Evolutionary conservation across 2,113 vertebrate species (phyloP).

Genomic region (Elephantulus edwardii): DNA sequence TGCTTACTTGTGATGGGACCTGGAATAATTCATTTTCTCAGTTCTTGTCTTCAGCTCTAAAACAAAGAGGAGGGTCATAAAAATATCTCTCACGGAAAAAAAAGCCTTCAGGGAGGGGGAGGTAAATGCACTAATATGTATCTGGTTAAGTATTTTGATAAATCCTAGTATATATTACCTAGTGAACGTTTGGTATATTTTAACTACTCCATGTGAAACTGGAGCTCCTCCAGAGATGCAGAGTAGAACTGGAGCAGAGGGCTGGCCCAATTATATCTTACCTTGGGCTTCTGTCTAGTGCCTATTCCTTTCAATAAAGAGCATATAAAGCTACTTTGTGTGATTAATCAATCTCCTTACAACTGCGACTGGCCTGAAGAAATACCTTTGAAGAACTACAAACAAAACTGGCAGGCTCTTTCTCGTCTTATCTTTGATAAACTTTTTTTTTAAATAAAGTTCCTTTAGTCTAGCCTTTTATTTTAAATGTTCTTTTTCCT

Average conservation of each 20-base stretch:
- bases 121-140: not conserved
- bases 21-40: slow-evolving; percentile 7
- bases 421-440: not conserved
- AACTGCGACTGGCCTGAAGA: slow-evolving; percentile 35
- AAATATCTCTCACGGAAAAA: not conserved
- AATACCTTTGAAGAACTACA: slow-evolving; percentile 48
- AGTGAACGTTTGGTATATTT: slow-evolving; percentile 13
- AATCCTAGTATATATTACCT: not conserved
- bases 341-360: slow-evolving; percentile 52
- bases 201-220: not conserved
- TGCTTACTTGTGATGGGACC: not conserved
- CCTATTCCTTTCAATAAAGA: slow-evolving; percentile 26
- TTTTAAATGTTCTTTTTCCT: slow-evolving; percentile 57
- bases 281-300: not conserved
- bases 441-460: slow-evolving; percentile 49
- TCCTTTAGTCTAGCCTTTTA: slow-evolving; percentile 24
- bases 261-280: not conserved
- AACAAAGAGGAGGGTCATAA: not conserved
- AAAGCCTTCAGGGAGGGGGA: not conserved
- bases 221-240: not conserved
- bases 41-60: slow-evolving; percentile 29
- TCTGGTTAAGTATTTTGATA: no score
- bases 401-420: slow-evolving; percentile 35
- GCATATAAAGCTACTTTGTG: slow-evolving; percentile 37
- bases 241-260: not conserved